These are phyloP conservation scores for Cyphomyrmex costatus DNA, from an alignment of 1,140 invertebrate species.

Conservation along the genomic window DNA sequence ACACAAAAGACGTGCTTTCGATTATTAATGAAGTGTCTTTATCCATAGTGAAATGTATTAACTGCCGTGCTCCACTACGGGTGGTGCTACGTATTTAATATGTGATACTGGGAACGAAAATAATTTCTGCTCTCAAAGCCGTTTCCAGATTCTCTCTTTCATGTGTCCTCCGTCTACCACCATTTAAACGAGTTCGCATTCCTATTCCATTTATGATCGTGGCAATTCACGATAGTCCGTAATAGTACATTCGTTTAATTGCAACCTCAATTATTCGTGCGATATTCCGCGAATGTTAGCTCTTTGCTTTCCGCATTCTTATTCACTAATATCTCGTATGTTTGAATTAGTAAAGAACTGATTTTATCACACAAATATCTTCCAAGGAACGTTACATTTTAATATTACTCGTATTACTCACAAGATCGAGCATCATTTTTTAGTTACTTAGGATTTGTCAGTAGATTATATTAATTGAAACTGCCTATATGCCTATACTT, in stretches of 20 bases:
- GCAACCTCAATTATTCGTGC: background rate
- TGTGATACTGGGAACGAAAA: conserved; percentile 60
- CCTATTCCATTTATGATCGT: background rate
- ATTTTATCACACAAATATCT: background rate
- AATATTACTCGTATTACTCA: background rate
- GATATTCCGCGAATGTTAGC: conserved; percentile 1
- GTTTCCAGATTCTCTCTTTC: conserved; percentile 40
- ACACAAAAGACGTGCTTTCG: conserved; percentile 79
- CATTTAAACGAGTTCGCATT: conserved; percentile 56
- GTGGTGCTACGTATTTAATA: conserved; percentile 75
- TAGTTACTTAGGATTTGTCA: background rate
- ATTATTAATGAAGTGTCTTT: conserved; percentile 83
- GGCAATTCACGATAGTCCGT: background rate
- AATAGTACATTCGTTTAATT: conserved; percentile 3
- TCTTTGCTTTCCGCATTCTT: background rate
- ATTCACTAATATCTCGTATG: background rate
- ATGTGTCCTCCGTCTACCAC: background rate
- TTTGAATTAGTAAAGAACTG: background rate
- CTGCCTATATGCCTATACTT: background rate
- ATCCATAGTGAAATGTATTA: conserved; percentile 80
- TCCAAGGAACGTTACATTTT: background rate
- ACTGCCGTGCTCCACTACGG: conserved; percentile 62
- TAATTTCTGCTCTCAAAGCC: conserved; percentile 58
- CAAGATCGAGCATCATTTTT: background rate
- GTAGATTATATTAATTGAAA: background rate